Evolutionary conservation across 2,113 vertebrate genomes (phyloP).

Genomic region (Tachycineta bicolor): DNA sequence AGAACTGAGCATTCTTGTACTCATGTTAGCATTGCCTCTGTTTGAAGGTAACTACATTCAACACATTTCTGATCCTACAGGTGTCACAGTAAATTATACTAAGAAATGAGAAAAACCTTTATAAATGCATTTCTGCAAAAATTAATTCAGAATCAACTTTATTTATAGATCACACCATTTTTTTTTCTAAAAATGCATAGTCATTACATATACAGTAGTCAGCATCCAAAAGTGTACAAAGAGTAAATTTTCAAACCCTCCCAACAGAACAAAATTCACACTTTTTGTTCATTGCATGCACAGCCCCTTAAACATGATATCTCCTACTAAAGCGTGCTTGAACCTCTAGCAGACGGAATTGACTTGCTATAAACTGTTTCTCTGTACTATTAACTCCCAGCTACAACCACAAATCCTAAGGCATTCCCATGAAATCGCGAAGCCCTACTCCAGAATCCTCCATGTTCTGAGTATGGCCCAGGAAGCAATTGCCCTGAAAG

Average conservation of each 20-base stretch:
- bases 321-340: conserved; percentile 32
- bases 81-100: background rate
- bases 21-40: background rate
- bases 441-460: conserved; percentile 15
- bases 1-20: background rate
- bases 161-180: conserved; percentile 70
- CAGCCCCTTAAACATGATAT: conserved; percentile 29
- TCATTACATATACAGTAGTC: conserved; percentile 69
- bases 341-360: conserved; percentile 47
- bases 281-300: conserved; percentile 72
- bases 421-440: background rate
- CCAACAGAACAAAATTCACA: conserved; percentile 43
- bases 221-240: conserved; percentile 68
- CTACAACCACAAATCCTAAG: conserved; percentile 14
- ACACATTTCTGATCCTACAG: background rate
- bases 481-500: conserved; percentile 25
- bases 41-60: background rate
- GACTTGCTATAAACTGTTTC: conserved; percentile 15
- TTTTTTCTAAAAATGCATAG: conserved; percentile 76
- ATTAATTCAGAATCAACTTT: conserved; percentile 73
- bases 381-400: background rate
- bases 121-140: conserved; percentile 62
- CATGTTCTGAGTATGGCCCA: background rate
- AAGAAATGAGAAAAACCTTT: background rate
- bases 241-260: conserved; percentile 62